phyloP scores from a whole-genome alignment of 1,140 invertebrate genomes.

The Drosophila miranda region DNA sequence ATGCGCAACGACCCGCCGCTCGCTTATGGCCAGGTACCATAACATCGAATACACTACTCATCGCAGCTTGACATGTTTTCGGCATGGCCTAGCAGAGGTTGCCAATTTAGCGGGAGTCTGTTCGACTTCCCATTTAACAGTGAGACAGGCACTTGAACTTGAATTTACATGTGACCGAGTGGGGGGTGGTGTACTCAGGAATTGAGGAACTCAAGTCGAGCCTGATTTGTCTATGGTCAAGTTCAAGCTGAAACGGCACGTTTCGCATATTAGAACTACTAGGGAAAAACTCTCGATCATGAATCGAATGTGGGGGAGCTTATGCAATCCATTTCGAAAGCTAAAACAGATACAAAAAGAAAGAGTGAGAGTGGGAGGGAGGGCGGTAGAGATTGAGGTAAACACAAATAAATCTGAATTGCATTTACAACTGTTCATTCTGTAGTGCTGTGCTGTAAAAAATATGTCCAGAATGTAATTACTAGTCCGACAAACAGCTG shows the following conservation, averaged over 20 bases:
- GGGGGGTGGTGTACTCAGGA: conserved; percentile 6
- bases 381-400: no score
- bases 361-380: no score
- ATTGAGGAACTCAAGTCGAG: conserved; percentile 53
- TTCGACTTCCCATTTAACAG: no score
- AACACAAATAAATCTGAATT: conserved; percentile 22
- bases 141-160: conserved; percentile 62
- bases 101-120: conserved; percentile 48
- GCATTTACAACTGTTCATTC: conserved; percentile 24
- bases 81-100: conserved; percentile 33
- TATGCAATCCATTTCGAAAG: neutral
- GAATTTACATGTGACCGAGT: conserved; percentile 54
- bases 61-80: conserved; percentile 16
- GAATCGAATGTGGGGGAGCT: neutral
- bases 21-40: conserved; percentile 7
- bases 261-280: conserved; percentile 55
- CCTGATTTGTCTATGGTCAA: conserved; percentile 57
- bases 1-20: conserved; percentile 50
- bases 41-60: conserved; percentile 22
- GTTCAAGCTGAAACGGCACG: conserved; percentile 52
- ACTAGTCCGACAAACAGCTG: neutral
- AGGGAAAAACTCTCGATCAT: neutral
- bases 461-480: conserved; percentile 55
- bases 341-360: conserved; percentile 9
- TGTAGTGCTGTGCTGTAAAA: conserved; percentile 23